These are phyloP conservation scores for Eupithecia vulgata DNA, from an alignment of 2,888 invertebrate species.

Conservation along the genomic window DNA sequence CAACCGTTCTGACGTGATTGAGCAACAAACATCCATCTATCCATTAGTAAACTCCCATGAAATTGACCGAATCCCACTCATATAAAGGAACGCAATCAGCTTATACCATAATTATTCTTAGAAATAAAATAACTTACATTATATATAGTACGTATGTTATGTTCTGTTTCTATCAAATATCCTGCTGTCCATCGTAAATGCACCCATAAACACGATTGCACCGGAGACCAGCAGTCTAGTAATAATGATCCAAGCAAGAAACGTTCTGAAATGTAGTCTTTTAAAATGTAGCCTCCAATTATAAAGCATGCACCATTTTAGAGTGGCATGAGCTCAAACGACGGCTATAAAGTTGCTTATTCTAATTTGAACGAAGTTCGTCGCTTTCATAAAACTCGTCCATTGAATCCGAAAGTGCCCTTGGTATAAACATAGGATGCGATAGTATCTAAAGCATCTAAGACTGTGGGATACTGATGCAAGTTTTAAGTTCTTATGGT, in stretches of 20 bases:
- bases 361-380: conserved; percentile 22
- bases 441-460: not conserved
- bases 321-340: conserved; percentile 27
- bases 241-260: not conserved
- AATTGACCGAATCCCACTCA: too few relatives aligned
- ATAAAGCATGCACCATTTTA: conserved; percentile 28
- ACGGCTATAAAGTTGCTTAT: conserved; percentile 33
- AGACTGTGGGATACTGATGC: not conserved
- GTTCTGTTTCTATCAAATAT: not conserved
- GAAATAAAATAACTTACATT: not conserved
- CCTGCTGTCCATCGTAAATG: not conserved
- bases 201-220: not conserved
- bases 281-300: conserved; percentile 21
- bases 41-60: too few relatives aligned
- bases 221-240: not conserved
- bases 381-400: conserved; percentile 8
- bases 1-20: too few relatives aligned
- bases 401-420: not conserved
- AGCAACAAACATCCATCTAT: too few relatives aligned
- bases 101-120: not conserved
- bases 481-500: not conserved
- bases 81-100: not conserved
- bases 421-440: not conserved
- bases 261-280: not conserved
- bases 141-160: not conserved